Percentiles rank a stretch among this genome's conserved stretches.
Conservation (phyloP, 2,797 vertebrate species). For the Mycteria americana region DNA sequence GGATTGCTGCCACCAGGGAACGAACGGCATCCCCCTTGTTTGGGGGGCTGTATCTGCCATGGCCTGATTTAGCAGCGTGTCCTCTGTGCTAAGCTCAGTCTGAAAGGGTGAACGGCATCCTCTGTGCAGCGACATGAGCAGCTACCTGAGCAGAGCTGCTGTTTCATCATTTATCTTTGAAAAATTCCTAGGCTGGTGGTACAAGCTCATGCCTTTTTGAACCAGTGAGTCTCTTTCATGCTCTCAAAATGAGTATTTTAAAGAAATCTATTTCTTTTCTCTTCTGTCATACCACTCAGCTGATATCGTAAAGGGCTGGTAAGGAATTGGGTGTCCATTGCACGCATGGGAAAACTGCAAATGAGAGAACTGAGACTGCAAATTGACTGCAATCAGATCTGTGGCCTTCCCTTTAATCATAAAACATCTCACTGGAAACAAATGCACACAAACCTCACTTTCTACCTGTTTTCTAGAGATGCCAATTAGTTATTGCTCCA, state of each 20-base stretch:
- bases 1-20: constrained; percentile 13
- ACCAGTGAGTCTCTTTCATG: neutral
- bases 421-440: neutral
- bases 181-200: neutral
- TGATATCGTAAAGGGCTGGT: neutral
- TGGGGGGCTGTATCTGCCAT: neutral
- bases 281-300: neutral
- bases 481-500: constrained; percentile 57
- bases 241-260: neutral
- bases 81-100: neutral
- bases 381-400: neutral
- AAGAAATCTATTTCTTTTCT: neutral
- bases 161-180: neutral
- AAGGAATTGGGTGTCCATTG: neutral
- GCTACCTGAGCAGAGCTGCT: neutral
- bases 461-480: neutral
- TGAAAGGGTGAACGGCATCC: neutral
- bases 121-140: fast-evolving
- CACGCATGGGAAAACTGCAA: neutral
- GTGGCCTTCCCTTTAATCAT: neutral
- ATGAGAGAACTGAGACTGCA: neutral
- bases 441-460: neutral
- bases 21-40: neutral
- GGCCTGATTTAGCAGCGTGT: neutral
- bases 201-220: neutral